These are phyloP conservation scores for Koerneria pararmatus DNA, from an alignment of 2,888 invertebrate genomes.

Conservation along the genomic window DNA sequence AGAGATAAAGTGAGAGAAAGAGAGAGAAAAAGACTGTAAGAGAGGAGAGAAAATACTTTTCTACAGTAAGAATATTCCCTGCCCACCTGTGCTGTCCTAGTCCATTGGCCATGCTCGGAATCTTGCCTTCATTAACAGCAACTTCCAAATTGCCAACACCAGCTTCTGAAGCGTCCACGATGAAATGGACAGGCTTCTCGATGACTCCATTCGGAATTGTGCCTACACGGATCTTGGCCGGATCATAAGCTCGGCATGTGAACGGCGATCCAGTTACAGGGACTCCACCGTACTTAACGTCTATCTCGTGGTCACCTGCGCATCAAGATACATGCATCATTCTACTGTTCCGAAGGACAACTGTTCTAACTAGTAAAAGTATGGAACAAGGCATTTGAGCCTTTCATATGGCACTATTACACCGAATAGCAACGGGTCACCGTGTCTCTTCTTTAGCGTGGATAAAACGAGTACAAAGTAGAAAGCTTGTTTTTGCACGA, in stretches of 20 bases:
- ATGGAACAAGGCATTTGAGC: no score
- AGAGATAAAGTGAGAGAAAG: no score
- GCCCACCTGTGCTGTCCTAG: conserved; percentile 72
- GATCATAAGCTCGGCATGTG: conserved; percentile 82
- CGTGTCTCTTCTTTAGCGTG: no score
- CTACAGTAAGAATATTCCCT: not conserved
- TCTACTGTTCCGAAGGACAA: no score
- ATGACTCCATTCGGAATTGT: conserved; percentile 78
- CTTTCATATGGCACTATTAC: no score
- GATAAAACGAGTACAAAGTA: no score
- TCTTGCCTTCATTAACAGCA: conserved; percentile 92
- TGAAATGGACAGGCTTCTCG: conserved; percentile 71
- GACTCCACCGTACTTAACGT: conserved; percentile 59
- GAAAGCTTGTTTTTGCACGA: no score
- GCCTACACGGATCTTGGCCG: conserved; percentile 73
- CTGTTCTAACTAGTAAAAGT: no score
- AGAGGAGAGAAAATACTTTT: not conserved
- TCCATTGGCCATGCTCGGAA: conserved; percentile 91
- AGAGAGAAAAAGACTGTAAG: no score
- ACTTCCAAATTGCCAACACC: conserved; percentile 98
- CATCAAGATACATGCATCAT: conserved; percentile 60
- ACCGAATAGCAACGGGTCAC: no score
- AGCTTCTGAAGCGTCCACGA: conserved; percentile 88
- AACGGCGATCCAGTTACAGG: conserved; percentile 86
- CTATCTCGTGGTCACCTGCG: conserved; percentile 69